Evolutionary conservation across 2,113 vertebrate genomes (phyloP), one percentile per base, ranked within the genome.

Genomic region (Oreochromis aureus): DNA sequence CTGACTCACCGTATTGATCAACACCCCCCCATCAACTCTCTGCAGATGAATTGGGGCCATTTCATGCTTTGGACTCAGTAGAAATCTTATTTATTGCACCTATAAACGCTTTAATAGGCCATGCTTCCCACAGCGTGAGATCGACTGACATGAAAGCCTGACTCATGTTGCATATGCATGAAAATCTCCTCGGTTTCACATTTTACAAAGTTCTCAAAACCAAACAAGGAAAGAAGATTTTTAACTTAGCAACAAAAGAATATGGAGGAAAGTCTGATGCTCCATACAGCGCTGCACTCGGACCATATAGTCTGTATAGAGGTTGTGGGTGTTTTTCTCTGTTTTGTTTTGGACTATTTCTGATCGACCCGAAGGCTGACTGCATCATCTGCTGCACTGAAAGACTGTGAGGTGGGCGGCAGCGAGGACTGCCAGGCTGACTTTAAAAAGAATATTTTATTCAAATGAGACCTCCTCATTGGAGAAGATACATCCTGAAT

Each of bases 61-160:
- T 84, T 78, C 5, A 30, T 56, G 34, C 82, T 81, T 55, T 58
- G 82, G 84, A 46, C 78, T 84, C 78, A 87, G 76, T 84, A 84
- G 80, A 63, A 89, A 13, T 16, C n/a, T 2, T 84, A 84, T 90
- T 89, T 84, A 87, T 84, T 76, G 54, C 27, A 84, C 44, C 55
- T 87, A 87, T 80, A 81, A 79, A 86, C 0, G 2, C 6, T 76
- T 87, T 81, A 84, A 85, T 82, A 41, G 55, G 34, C 85, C 82
- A 34, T 69, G 66, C 36, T 6, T 89, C 36, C 46, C 55, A 78
- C 84, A 36, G 81, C 3, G 3, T 13, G 11, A 66, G 27, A 66
- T 83, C 73, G 3, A 73, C 41, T 51, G 51, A 83, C 51, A 80
- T 9, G 36, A 80, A 86, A 32, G 8, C 9, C 4, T 12, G 55